These are phyloP conservation scores for Aromia moschata DNA, from an alignment of 2,888 invertebrate species.

Conservation along the genomic window DNA sequence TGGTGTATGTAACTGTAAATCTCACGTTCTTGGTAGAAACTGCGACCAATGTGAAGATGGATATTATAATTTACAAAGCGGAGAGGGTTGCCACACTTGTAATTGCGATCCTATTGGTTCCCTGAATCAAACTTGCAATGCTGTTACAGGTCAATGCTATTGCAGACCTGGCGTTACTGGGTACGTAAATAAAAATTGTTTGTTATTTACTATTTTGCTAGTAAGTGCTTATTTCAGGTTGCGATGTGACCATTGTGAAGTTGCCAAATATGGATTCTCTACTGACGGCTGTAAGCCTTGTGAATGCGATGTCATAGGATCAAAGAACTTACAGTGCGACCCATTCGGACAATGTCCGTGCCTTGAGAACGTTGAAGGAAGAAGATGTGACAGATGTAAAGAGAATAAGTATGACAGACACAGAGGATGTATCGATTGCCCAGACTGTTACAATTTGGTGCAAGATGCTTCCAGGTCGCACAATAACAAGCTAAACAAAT, in stretches of 20 bases:
- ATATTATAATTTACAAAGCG: constrained; percentile 84
- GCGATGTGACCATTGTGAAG: constrained; percentile 81
- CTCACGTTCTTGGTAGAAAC: constrained; percentile 82
- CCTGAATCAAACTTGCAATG: constrained; percentile 84
- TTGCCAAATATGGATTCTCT: constrained; percentile 86
- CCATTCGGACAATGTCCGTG: constrained; percentile 87
- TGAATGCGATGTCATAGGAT: constrained; percentile 90
- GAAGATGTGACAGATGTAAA: constrained; percentile 94
- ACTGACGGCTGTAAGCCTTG: constrained; percentile 83
- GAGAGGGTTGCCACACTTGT: constrained; percentile 87
- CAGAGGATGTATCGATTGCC: constrained; percentile 90
- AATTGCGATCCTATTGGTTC: constrained; percentile 91
- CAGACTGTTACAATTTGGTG: constrained; percentile 94
- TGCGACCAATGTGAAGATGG: constrained; percentile 88
- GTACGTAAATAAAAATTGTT: constrained; percentile 52
- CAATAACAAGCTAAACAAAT: constrained; percentile 74
- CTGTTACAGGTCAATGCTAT: constrained; percentile 85
- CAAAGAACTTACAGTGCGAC: constrained; percentile 89
- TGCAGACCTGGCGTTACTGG: constrained; percentile 92
- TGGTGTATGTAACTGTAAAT: constrained; percentile 83
- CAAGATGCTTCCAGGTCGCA: constrained; percentile 85
- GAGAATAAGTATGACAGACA: constrained; percentile 96
- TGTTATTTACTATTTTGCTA: not conserved
- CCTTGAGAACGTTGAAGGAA: constrained; percentile 90
- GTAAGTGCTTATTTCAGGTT: constrained; percentile 61